Conservation (phyloP, 2,113 vertebrate genomes). For the Ovis canadensis region DNA sequence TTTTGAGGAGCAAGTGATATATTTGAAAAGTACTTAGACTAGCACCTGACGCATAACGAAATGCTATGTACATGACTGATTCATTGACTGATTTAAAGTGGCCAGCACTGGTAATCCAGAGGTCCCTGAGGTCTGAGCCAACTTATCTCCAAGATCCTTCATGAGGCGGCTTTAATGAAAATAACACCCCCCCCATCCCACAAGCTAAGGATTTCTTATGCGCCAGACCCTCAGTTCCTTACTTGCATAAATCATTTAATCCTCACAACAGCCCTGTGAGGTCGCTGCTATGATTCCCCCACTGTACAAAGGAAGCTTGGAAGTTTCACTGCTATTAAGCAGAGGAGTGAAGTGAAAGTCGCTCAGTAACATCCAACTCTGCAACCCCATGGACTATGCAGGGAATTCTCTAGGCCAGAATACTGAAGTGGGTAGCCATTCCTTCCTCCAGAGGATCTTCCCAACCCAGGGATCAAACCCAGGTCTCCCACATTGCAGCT, state of each 20-base stretch:
- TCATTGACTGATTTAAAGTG: neutral
- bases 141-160: neutral
- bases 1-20: neutral
- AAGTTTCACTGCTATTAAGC: neutral
- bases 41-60: neutral
- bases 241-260: neutral
- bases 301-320: neutral
- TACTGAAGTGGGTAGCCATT: neutral
- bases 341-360: neutral
- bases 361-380: neutral
- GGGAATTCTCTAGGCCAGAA: neutral
- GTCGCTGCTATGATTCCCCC: neutral
- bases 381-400: neutral
- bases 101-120: neutral
- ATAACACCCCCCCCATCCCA: neutral
- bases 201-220: neutral
- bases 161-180: neutral
- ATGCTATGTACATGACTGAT: neutral
- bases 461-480: neutral
- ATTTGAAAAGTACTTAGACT: neutral
- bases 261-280: neutral
- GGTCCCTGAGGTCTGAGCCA: neutral
- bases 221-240: neutral
- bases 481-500: neutral
- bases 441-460: neutral